These are phyloP conservation scores for Brachionus rotundiformis DNA, from an alignment of 1,140 invertebrate species.

Conservation along the genomic window DNA sequence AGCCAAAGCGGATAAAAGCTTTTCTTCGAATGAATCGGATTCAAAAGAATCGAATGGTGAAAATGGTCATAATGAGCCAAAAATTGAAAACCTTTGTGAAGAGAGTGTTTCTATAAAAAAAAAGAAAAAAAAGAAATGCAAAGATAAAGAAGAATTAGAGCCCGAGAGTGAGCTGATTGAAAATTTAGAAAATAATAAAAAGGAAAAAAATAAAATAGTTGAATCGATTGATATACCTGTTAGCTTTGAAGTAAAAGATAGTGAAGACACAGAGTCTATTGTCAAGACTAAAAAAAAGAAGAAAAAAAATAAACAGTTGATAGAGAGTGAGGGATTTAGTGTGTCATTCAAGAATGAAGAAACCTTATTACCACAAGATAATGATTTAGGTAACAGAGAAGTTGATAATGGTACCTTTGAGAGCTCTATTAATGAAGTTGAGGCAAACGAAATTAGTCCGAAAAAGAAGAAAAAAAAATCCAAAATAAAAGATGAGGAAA, in stretches of 20 bases:
- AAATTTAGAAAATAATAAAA: not conserved
- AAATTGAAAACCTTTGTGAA: not conserved
- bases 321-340: not conserved
- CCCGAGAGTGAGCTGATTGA: not conserved
- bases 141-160: not conserved
- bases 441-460: not conserved
- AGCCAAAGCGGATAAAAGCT: not conserved
- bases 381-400: not conserved
- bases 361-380: not conserved
- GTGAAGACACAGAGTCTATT: not conserved
- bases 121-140: slow-evolving; percentile 30
- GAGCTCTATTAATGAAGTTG: not conserved
- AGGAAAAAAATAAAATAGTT: not conserved
- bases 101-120: not conserved
- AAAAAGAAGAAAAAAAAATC: slow-evolving; percentile 46
- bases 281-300: not conserved
- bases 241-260: not conserved
- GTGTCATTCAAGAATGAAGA: not conserved
- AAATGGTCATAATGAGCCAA: not conserved
- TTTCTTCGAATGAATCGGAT: not conserved
- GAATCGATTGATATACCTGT: not conserved
- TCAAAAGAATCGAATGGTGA: not conserved
- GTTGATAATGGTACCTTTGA: not conserved
- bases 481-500: slow-evolving; percentile 12
- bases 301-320: not conserved